Evolutionary conservation across 2,113 vertebrate species (phyloP).

Genomic region (Bubalus kerabau): DNA sequence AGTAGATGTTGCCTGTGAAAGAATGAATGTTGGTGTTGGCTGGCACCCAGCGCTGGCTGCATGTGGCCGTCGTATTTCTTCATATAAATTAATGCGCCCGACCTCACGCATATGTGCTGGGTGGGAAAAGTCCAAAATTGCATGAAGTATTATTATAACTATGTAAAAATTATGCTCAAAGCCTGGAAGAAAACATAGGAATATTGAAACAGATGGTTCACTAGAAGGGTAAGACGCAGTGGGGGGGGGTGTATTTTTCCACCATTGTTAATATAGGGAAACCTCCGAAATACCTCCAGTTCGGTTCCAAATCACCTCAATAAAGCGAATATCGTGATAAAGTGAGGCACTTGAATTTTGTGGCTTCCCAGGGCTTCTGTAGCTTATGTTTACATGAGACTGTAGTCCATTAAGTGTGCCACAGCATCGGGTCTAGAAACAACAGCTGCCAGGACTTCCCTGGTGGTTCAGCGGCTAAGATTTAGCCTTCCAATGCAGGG

Average conservation of each 20-base stretch:
- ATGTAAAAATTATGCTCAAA: not conserved
- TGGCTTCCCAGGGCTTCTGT: not conserved
- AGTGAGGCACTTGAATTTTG: not conserved
- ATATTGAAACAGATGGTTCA: not conserved
- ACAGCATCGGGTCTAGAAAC: not conserved
- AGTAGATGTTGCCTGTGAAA: not conserved
- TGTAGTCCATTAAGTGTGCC: accelerated
- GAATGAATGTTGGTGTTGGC: not conserved
- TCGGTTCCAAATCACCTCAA: not conserved
- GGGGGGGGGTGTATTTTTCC: not conserved
- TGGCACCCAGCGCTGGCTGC: accelerated
- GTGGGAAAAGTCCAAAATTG: not conserved
- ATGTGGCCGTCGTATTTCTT: no score
- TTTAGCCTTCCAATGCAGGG: not conserved
- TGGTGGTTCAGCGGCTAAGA: accelerated
- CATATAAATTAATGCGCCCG: not conserved
- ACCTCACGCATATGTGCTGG: not conserved
- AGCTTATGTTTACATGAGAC: accelerated
- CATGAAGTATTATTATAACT: not conserved
- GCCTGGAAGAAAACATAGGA: not conserved
- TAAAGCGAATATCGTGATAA: not conserved
- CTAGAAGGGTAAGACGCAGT: not conserved
- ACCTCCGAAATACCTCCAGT: not conserved
- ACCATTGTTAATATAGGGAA: not conserved
- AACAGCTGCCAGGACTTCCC: accelerated